Percentiles rank a stretch among this genome's conserved stretches.
Evolutionary conservation across 2,113 vertebrate genomes (phyloP).

Genomic region (Hassar affinis): DNA sequence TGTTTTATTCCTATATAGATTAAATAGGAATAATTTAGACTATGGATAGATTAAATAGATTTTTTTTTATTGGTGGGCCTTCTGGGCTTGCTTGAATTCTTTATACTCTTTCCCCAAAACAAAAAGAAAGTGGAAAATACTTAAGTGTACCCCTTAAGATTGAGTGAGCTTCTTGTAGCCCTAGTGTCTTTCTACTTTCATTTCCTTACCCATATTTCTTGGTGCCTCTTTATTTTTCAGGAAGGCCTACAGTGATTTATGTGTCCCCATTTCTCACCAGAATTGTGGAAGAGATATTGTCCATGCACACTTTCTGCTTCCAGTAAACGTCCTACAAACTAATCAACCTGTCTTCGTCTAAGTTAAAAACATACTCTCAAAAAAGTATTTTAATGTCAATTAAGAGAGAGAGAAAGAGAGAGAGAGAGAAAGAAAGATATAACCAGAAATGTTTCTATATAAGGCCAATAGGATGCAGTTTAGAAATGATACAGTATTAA

Average conservation of each 20-base stretch:
- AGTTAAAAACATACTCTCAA: neutral
- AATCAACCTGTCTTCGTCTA: neutral
- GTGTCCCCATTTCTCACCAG: slow-evolving; percentile 18
- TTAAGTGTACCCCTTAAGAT: neutral
- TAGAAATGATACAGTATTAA: too few relatives aligned
- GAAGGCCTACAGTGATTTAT: slow-evolving; percentile 2
- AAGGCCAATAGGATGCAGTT: neutral
- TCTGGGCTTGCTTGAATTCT: neutral
- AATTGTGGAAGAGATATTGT: slow-evolving; percentile 12
- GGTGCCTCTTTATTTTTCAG: slow-evolving; percentile 13
- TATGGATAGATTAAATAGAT: too few relatives aligned
- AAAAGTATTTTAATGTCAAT: too few relatives aligned
- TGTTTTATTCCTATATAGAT: neutral
- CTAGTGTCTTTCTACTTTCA: neutral
- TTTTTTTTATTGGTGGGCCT: slow-evolving; percentile 13
- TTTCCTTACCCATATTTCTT: slow-evolving; percentile 27
- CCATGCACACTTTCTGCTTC: neutral
- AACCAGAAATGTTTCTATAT: too few relatives aligned
- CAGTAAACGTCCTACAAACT: neutral
- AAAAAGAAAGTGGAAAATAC: neutral
- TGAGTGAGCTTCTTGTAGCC: slow-evolving; percentile 6
- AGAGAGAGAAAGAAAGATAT: too few relatives aligned
- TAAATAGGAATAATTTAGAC: too few relatives aligned
- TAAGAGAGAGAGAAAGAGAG: too few relatives aligned
- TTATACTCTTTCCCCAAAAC: neutral